Conservation (phyloP, 2,888 invertebrate genomes). For the Siphonodentalium dalli region DNA sequence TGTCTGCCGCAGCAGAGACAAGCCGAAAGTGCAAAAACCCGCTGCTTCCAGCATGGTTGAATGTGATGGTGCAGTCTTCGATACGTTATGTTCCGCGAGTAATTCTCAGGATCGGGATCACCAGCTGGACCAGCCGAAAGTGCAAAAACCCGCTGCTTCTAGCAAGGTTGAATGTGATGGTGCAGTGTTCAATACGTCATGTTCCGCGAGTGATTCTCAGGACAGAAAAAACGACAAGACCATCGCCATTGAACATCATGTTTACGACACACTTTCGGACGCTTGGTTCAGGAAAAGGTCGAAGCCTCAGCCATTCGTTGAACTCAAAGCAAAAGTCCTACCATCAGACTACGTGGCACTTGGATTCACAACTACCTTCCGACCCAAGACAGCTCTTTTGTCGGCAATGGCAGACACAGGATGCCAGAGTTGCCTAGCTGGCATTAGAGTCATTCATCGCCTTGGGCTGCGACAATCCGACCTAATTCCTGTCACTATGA, state of each 20-base stretch:
- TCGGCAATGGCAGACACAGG: slow-evolving; percentile 36
- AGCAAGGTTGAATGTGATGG: too few species aligned
- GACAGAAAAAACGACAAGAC: too few species aligned
- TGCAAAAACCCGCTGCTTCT: too few species aligned
- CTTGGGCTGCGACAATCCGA: too few species aligned
- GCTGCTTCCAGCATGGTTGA: neutral
- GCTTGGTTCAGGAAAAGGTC: slow-evolving; percentile 24
- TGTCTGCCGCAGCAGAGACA: slow-evolving; percentile 14
- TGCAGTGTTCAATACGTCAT: too few species aligned
- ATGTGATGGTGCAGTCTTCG: slow-evolving; percentile 8
- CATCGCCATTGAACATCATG: slow-evolving; percentile 33
- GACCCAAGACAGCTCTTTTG: slow-evolving; percentile 6
- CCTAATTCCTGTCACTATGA: too few species aligned
- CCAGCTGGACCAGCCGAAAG: too few species aligned
- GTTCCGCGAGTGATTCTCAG: too few species aligned
- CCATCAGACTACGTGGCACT: slow-evolving; percentile 25
- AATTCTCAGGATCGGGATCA: too few species aligned
- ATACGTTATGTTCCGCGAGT: slow-evolving; percentile 2
- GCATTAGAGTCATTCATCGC: too few species aligned
- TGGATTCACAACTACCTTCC: slow-evolving; percentile 17
- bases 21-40: too few species aligned
- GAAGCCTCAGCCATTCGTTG: slow-evolving; percentile 30
- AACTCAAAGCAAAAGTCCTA: slow-evolving; percentile 9
- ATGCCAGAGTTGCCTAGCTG: too few species aligned
- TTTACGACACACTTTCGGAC: slow-evolving; percentile 28